Base-by-base conservation (phyloP, 2,113 vertebrate species). In the Ibidorhyncha struthersii region DNA sequence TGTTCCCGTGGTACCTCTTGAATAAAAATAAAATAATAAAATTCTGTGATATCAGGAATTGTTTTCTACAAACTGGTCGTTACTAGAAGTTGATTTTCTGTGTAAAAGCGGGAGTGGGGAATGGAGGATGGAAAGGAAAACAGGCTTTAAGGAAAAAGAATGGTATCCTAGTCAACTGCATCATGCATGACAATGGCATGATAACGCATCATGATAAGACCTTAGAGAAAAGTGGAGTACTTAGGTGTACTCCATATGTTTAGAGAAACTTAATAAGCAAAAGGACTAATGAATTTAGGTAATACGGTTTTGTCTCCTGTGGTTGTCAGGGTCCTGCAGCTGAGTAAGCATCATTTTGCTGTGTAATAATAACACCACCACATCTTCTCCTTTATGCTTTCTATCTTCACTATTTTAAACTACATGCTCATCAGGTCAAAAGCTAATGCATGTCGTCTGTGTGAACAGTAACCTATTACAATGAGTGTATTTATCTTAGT, bases 361-460 rank as follows among this genome's bases (percentile, higher is more conserved):
- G 0, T 86, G 63, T 71, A 63, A 50, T 65, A 56, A 21, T 41
- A 67, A 82, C 78, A 73, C 67, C 74, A 73, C 67, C 77, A 32
- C n/a, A 69, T 83, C 77, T 49, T 80, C 94, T 95, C 66, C 61
- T 61, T 84, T 62, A 5, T 67, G 52, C 56, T 67, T 91, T 86
- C 76, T 91, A 50, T 82, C 83, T 73, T 86, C 91, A 63, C 86
- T 89, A 4, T 74, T 69, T 82, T 55, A 62, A 91, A 71, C 72
- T 17, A n/a, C 69, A 52, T 0, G 1, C 55, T 94, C 32, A 16
- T 27, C 56, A 30, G 96, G 91, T 95, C 93, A 96, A 71, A 94
- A 95, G 96, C 89, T 96, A 96, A 96, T 96, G 93, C 55, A 89
- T 55, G 34, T 45, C 84, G 69, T 87, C 80, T 82, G 71, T 89